Percentiles rank a stretch among this genome's conserved stretches.
Conservation (phyloP, 1,140 invertebrate genomes). For the Protaetia brevitarsis region DNA sequence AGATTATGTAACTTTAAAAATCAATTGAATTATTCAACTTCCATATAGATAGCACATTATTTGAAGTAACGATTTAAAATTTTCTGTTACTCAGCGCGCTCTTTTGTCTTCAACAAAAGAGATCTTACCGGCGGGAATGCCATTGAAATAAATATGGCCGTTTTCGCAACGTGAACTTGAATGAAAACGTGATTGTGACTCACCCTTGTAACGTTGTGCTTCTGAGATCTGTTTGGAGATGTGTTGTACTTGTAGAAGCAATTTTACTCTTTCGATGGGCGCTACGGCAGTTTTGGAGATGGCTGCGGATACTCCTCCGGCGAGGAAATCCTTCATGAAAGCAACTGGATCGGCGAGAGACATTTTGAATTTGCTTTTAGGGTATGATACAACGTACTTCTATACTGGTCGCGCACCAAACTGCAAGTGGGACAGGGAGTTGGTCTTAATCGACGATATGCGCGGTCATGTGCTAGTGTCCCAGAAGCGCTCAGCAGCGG, state of each 20-base stretch:
- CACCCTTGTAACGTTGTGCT: conserved; percentile 80
- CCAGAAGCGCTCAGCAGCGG: conserved; percentile 15
- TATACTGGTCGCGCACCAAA: conserved; percentile 43
- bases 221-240: conserved; percentile 79
- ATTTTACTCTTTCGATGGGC: conserved; percentile 88
- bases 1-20: not conserved
- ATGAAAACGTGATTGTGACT: conserved; percentile 37
- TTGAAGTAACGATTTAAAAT: too few species aligned
- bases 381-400: conserved; percentile 30
- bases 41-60: not conserved
- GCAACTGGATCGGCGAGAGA: conserved; percentile 59
- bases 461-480: conserved; percentile 28
- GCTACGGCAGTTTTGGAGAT: conserved; percentile 84
- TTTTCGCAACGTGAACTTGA: not conserved
- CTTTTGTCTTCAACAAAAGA: too few species aligned
- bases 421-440: conserved; percentile 43
- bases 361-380: conserved; percentile 37
- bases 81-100: too few species aligned
- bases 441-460: conserved; percentile 25
- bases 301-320: conserved; percentile 82
- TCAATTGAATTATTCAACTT: not conserved
- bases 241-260: conserved; percentile 86
- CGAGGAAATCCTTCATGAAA: conserved; percentile 80
- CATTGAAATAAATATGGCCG: not conserved
- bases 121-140: too few species aligned